phyloP scores from a whole-genome alignment of 2,888 invertebrate genomes.

The Morpho deidamia region DNA sequence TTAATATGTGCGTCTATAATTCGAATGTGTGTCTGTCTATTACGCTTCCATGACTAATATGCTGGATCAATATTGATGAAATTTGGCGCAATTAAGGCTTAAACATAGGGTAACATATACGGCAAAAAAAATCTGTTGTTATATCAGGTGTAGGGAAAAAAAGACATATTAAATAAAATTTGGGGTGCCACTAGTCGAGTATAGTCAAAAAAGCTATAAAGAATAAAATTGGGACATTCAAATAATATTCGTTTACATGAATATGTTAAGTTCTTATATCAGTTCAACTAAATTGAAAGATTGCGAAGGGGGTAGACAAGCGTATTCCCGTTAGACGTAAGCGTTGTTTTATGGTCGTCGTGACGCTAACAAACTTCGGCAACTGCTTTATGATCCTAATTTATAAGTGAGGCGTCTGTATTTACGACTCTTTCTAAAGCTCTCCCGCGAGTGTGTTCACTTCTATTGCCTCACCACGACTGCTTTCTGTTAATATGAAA shows the following conservation, averaged over 20 bases:
- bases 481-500: constrained; percentile 8
- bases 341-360: constrained; percentile 73
- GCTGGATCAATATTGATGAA: no score
- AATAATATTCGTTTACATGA: neutral
- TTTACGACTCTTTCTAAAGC: constrained; percentile 61
- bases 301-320: constrained; percentile 45
- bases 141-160: no score
- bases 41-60: no score
- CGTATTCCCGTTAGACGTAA: constrained; percentile 55
- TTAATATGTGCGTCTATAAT: no score
- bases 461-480: constrained; percentile 24
- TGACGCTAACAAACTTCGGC: constrained; percentile 73
- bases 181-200: neutral
- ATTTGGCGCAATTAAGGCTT: no score
- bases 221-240: neutral
- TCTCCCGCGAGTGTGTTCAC: constrained; percentile 67
- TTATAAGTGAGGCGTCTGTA: constrained; percentile 74
- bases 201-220: neutral
- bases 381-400: constrained; percentile 78
- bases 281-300: constrained; percentile 54
- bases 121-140: no score
- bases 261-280: constrained; percentile 16
- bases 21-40: no score
- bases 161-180: no score
- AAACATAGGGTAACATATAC: no score